These are phyloP conservation scores for Gadus macrocephalus DNA, from an alignment of 2,113 vertebrate genomes.

Conservation along the genomic window DNA sequence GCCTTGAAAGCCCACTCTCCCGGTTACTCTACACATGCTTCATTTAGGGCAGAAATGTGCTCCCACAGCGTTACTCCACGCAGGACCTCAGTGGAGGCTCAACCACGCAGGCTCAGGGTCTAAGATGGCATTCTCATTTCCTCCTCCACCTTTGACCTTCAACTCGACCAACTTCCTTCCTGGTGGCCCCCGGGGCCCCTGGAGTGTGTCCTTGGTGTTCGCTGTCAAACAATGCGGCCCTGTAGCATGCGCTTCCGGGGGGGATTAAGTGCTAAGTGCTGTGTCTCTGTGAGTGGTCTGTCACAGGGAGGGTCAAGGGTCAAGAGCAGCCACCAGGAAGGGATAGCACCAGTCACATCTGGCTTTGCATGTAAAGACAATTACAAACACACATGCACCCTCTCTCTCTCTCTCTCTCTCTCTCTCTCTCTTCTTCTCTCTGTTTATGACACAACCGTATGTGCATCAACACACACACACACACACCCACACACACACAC, in stretches of 20 bases:
- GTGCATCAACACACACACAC: too few relatives aligned
- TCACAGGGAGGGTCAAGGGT: slow-evolving; percentile 42
- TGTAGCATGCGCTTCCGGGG: slow-evolving; percentile 12
- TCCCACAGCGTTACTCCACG: too few relatives aligned
- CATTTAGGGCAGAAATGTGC: too few relatives aligned
- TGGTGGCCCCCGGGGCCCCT: slow-evolving; percentile 7
- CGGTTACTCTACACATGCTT: too few relatives aligned
- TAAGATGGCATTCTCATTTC: slow-evolving; percentile 45
- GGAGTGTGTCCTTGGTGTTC: slow-evolving; percentile 34
- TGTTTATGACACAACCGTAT: too few relatives aligned
- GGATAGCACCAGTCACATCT: slow-evolving; percentile 40
- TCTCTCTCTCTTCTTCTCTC: too few relatives aligned
- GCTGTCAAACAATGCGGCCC: slow-evolving; percentile 28
- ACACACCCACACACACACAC: too few relatives aligned
- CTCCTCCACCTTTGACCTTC: slow-evolving; percentile 39
- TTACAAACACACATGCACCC: too few relatives aligned
- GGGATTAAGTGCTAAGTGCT: slow-evolving; percentile 14
- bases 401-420: too few relatives aligned
- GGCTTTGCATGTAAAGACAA: slow-evolving; percentile 18
- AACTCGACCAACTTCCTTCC: slow-evolving; percentile 42
- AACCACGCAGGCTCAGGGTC: not conserved
- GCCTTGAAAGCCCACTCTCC: too few relatives aligned
- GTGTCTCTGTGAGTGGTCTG: slow-evolving; percentile 11
- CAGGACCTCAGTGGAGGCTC: not conserved
- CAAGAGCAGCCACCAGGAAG: slow-evolving; percentile 39